These are phyloP conservation scores for Biston betularia DNA, from an alignment of 2,888 invertebrate species.

Conservation along the genomic window DNA sequence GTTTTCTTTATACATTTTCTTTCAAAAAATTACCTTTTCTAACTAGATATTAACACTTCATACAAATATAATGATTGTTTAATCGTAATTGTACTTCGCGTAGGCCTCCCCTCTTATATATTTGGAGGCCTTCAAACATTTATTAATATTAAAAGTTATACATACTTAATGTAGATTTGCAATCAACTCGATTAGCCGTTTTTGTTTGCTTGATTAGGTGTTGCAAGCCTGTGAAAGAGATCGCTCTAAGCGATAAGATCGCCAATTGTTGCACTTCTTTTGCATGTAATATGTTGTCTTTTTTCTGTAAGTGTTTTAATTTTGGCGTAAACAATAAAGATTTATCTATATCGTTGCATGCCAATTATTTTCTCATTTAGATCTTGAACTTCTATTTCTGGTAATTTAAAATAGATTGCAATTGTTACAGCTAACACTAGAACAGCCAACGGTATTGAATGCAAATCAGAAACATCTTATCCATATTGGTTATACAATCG, in stretches of 20 bases:
- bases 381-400: too few species aligned
- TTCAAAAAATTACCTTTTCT: constrained; percentile 10
- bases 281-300: too few species aligned
- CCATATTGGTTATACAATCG: constrained; percentile 22
- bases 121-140: constrained; percentile 24
- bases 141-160: constrained; percentile 22
- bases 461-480: constrained; percentile 29
- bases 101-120: constrained; percentile 23
- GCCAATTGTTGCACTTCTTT: too few species aligned
- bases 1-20: constrained; percentile 6
- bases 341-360: too few species aligned
- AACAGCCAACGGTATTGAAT: constrained; percentile 22
- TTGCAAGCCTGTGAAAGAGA: too few species aligned
- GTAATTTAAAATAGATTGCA: neutral
- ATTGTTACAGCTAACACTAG: neutral
- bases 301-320: too few species aligned
- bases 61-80: constrained; percentile 26
- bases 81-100: constrained; percentile 35
- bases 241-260: too few species aligned
- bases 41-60: constrained; percentile 19
- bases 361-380: too few species aligned
- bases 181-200: constrained; percentile 14
- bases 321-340: too few species aligned
- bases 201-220: too few species aligned
- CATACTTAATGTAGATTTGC: constrained; percentile 13